Evolutionary conservation across 2,113 vertebrate genomes (phyloP).

Genomic region (Lophura nycthemera): DNA sequence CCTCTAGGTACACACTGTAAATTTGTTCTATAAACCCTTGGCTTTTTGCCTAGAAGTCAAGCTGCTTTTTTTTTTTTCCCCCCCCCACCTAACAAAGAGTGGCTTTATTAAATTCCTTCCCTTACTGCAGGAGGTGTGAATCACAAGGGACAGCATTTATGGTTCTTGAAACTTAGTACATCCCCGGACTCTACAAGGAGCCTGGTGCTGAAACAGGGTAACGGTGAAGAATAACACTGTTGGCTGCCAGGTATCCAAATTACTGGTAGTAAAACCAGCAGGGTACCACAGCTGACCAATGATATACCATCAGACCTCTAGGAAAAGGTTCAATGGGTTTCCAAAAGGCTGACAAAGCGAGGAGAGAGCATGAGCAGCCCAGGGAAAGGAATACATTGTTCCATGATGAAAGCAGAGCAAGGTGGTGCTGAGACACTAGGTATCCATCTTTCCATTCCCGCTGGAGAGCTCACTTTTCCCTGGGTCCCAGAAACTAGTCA

Average conservation of each 20-base stretch:
- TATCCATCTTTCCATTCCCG: neutral
- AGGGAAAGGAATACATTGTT: neutral
- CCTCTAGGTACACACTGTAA: neutral
- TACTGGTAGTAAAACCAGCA: neutral
- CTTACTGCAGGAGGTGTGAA: neutral
- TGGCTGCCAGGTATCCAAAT: neutral
- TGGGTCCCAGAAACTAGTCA: neutral
- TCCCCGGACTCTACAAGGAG: neutral
- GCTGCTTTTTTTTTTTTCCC: neutral
- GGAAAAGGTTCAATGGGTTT: neutral
- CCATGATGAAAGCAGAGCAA: neutral
- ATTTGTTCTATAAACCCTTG: neutral
- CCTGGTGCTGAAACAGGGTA: neutral
- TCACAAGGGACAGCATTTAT: neutral
- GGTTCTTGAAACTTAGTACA: neutral
- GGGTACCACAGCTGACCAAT: neutral
- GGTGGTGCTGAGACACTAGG: neutral
- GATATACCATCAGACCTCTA: neutral
- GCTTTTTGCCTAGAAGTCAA: slow-evolving; percentile 28
- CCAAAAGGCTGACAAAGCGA: neutral
- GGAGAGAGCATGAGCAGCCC: neutral
- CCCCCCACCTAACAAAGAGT: neutral
- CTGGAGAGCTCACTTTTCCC: neutral
- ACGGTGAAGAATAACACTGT: neutral
- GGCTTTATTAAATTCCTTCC: slow-evolving; percentile 26